These are phyloP conservation scores for Miichthys miiuy DNA, from an alignment of 2,797 vertebrate species.

Conservation along the genomic window DNA sequence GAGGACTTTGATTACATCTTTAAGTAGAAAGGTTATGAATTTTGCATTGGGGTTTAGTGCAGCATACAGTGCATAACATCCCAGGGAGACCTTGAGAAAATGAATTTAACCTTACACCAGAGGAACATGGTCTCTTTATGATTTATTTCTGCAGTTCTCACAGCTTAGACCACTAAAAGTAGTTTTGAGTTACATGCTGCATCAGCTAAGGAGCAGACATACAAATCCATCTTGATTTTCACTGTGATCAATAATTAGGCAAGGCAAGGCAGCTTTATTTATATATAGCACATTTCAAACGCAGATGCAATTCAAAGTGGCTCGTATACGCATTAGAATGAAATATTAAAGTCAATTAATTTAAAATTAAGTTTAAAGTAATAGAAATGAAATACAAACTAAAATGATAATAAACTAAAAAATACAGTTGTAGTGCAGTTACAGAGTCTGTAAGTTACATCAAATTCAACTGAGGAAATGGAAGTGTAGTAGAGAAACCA, in stretches of 20 bases:
- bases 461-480: neutral
- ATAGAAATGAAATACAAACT: neutral
- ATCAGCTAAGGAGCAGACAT: slow-evolving; percentile 45
- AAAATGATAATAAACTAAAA: neutral
- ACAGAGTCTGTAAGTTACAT: neutral
- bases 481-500: neutral
- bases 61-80: neutral
- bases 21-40: slow-evolving; percentile 22
- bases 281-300: slow-evolving; percentile 2
- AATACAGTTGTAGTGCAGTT: neutral
- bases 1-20: slow-evolving; percentile 47
- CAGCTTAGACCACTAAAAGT: slow-evolving; percentile 27
- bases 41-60: slow-evolving; percentile 24
- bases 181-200: slow-evolving; percentile 37
- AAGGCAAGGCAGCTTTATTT: slow-evolving; percentile 1
- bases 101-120: slow-evolving; percentile 23
- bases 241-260: slow-evolving; percentile 77
- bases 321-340: neutral
- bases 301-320: neutral
- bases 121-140: slow-evolving; percentile 17
- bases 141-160: slow-evolving; percentile 42
- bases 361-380: neutral
- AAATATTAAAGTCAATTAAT: neutral
- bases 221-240: slow-evolving; percentile 76
- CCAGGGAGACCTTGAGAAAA: slow-evolving; percentile 28